Evolutionary conservation across 1,140 invertebrate genomes (phyloP).

Genomic region (Phortica variegata): DNA sequence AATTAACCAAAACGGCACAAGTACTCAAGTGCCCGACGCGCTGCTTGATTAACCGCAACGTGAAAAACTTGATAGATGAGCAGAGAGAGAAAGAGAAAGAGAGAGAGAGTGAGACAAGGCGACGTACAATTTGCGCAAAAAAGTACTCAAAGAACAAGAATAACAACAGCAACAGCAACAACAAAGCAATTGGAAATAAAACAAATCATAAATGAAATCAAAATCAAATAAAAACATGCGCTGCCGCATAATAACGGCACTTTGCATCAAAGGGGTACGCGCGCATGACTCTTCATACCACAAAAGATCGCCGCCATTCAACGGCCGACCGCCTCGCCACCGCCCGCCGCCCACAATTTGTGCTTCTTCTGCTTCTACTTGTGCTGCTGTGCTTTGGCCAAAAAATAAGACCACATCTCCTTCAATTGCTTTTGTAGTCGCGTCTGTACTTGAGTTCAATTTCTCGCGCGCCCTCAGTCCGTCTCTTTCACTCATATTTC

Average conservation of each 20-base stretch:
- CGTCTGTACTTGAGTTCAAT: conserved; percentile 54
- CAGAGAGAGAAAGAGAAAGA: too few species aligned
- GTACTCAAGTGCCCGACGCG: conserved; percentile 28
- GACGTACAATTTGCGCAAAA: conserved; percentile 17
- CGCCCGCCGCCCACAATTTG: background rate
- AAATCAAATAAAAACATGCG: conserved; percentile 10
- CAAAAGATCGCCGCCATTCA: background rate
- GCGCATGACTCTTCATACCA: background rate
- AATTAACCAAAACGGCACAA: conserved; percentile 48
- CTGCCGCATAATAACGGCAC: conserved; percentile 1
- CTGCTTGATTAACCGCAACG: too few species aligned
- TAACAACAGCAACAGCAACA: conserved; percentile 3
- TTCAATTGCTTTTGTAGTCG: conserved; percentile 31
- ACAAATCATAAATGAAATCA: conserved; percentile 31
- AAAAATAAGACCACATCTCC: conserved; percentile 28
- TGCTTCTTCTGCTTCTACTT: too few species aligned
- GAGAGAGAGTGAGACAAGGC: too few species aligned
- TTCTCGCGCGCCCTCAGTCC: too few species aligned
- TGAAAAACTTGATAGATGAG: too few species aligned
- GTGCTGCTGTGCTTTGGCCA: background rate
- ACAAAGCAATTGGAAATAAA: too few species aligned
- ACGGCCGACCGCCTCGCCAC: background rate
- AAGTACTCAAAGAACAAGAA: too few species aligned
- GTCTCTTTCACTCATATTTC: too few species aligned
- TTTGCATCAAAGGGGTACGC: conserved; percentile 30